Percentiles rank a stretch among this genome's conserved stretches.
Evolutionary conservation across 2,797 vertebrate species (phyloP).

Genomic region (Coregonus sp.): DNA sequence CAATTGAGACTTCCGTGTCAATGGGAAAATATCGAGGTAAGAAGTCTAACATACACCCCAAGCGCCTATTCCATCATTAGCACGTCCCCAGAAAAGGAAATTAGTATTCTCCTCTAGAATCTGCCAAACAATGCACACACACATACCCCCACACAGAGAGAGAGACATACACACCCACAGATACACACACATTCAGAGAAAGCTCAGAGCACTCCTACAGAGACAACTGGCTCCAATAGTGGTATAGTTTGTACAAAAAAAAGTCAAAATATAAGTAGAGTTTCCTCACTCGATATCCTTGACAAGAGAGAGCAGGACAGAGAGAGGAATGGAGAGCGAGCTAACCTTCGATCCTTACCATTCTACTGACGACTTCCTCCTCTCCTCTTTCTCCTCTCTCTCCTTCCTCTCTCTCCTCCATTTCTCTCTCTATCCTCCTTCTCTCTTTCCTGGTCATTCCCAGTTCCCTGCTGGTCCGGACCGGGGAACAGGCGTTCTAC

Average conservation of each 20-base stretch:
- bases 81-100: too few species aligned
- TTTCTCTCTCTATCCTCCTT: conserved; percentile 58
- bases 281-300: too few species aligned
- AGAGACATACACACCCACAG: conserved; percentile 22
- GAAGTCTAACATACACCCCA: conserved; percentile 75
- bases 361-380: too few species aligned
- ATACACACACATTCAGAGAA: conserved; percentile 26
- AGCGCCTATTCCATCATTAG: conserved; percentile 76
- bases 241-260: conserved; percentile 5
- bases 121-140: conserved; percentile 65
- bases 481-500: conserved; percentile 95
- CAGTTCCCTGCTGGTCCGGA: conserved; percentile 82
- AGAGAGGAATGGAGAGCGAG: too few species aligned
- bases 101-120: too few species aligned
- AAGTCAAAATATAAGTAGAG: conserved; percentile 49
- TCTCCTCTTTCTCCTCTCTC: conserved; percentile 19
- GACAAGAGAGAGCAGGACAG: too few species aligned
- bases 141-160: conserved; percentile 17
- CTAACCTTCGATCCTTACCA: too few species aligned
- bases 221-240: conserved; percentile 53
- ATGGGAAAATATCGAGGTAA: conserved; percentile 76
- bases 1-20: conserved; percentile 76
- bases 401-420: conserved; percentile 74
- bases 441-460: conserved; percentile 87
- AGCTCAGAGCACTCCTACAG: conserved; percentile 26